These are phyloP conservation scores for Dysmachus trigonus DNA, from an alignment of 2,888 invertebrate species.

Conservation along the genomic window DNA sequence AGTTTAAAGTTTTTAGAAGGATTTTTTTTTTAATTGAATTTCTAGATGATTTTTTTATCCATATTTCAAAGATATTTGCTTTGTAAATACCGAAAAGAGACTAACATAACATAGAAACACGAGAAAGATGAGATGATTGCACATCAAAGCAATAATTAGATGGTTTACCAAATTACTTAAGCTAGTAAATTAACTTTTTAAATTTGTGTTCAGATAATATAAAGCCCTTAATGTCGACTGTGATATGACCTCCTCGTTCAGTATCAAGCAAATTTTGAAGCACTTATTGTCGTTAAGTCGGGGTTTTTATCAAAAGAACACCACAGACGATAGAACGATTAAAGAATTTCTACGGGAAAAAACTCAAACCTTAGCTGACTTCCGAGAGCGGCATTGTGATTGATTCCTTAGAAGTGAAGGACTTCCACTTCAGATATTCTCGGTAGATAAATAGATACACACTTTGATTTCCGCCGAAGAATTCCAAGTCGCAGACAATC, in stretches of 20 bases:
- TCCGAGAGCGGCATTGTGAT: not conserved
- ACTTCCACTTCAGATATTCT: not conserved
- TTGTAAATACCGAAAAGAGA: no score
- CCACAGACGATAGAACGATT: not conserved
- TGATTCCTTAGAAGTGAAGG: not conserved
- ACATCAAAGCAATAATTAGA: no score
- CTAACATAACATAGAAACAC: no score
- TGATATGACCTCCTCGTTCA: not conserved
- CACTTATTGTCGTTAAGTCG: not conserved
- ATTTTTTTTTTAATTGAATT: no score
- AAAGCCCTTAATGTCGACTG: not conserved
- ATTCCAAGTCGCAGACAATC: not conserved
- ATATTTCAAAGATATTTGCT: no score
- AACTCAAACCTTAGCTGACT: not conserved
- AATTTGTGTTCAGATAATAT: not conserved
- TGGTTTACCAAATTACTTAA: no score
- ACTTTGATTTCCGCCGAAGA: not conserved
- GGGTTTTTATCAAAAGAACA: not conserved
- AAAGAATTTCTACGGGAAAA: not conserved
- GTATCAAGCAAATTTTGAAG: not conserved
- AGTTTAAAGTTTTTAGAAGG: no score
- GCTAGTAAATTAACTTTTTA: no score
- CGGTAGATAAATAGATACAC: not conserved
- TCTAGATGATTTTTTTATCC: no score
- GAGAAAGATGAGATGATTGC: no score